Base-by-base conservation (phyloP, 2,888 invertebrate species). In the Hetaerina titia region DNA sequence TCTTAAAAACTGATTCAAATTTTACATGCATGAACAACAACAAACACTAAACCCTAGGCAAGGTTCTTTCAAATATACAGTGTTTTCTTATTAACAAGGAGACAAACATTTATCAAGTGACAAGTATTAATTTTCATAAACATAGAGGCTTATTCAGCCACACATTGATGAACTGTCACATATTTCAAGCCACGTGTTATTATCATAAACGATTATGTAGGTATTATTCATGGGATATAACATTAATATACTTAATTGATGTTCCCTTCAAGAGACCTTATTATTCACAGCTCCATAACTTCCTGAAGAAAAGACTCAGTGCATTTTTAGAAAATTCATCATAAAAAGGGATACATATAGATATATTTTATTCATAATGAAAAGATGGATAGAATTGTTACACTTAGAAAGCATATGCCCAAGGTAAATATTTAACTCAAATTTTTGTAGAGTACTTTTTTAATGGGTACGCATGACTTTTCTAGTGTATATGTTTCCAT, bases 41-140 rank as follows among this genome's bases (percentile, higher is more conserved):
- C 89, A 92, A 25, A 56, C 56, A 69, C 95, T 89, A 89, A 89
- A 63, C 89, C 95, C 95, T 95, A 95, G 95, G 95, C 95, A 95
- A 95, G 95, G 95, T 95, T 95, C 92, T 57, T 92, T 92, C 13
- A 64, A 92, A 69, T 64, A 92, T 69, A 90, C 60, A 92, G 92
- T 56, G 64, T 92, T 45, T 74, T 92, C 92, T 69, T 92, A 92
- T 92, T 92, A 92, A 92, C 92, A 92, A 92, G 81, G 64, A 92
- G 92, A 92, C 92, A 92, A 92, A 92, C 92, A 92, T 92, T 92
- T 92, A 92, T 92, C 69, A n/a, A 69, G 69, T 69, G 92, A 74
- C 56, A 90, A 92, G 92, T 92, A 92, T 92, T 92, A 92, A 92
- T 92, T 92, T 13, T 92, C 92, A 92, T 31, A 69, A 56, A 92